Percentiles rank a stretch among this genome's conserved stretches.
Evolutionary conservation across 2,113 vertebrate species (phyloP).

Genomic region (Forbesichthys papilliferus): DNA sequence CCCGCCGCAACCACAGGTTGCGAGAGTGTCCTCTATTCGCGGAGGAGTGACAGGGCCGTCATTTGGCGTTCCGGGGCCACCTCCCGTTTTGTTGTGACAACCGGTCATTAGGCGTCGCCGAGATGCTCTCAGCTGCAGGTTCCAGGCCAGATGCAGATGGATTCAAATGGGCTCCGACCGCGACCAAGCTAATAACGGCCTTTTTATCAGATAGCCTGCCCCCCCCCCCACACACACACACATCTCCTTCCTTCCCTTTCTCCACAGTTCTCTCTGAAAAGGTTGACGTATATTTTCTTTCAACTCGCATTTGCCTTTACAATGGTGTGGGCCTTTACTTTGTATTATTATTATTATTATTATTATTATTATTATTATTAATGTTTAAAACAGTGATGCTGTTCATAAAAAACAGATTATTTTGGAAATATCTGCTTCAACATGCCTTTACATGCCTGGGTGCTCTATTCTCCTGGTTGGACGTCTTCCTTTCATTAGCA

Average conservation of each 20-base stretch:
- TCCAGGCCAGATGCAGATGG: slow-evolving; percentile 96
- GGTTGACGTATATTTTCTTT: slow-evolving; percentile 51
- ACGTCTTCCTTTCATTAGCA: too few species aligned
- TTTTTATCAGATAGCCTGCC: slow-evolving; percentile 62
- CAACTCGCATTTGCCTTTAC: not conserved
- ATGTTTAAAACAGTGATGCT: too few species aligned
- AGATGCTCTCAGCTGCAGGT: slow-evolving; percentile 96
- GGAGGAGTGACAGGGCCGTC: slow-evolving; percentile 97
- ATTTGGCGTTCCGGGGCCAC: slow-evolving; percentile 94
- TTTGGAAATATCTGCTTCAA: too few species aligned
- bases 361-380: too few species aligned
- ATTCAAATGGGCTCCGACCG: slow-evolving; percentile 97
- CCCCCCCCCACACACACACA: not conserved
- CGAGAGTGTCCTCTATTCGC: slow-evolving; percentile 85
- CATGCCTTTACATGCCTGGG: too few species aligned
- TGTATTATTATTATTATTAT: too few species aligned
- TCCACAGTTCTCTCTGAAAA: slow-evolving; percentile 48
- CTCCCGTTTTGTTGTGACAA: slow-evolving; percentile 99
- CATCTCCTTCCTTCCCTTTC: slow-evolving; percentile 47
- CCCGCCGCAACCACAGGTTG: slow-evolving; percentile 92
- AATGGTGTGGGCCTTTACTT: not conserved
- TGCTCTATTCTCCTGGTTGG: too few species aligned
- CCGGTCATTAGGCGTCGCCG: slow-evolving; percentile 96
- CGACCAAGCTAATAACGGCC: slow-evolving; percentile 88
- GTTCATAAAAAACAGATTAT: too few species aligned